Evolutionary conservation across 2,888 invertebrate genomes (phyloP).

Genomic region (Phaonia tiefii): DNA sequence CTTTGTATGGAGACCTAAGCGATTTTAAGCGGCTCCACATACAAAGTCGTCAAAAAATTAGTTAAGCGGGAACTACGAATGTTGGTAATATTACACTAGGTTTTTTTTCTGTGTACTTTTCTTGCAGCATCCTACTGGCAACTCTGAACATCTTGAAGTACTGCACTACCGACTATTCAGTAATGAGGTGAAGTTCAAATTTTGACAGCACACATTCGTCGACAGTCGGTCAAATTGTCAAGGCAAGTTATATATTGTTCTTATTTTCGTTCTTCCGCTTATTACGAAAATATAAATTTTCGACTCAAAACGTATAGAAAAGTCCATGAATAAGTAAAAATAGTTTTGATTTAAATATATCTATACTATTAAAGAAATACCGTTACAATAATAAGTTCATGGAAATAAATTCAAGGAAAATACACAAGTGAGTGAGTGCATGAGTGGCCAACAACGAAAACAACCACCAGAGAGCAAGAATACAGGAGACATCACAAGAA

Average conservation of each 20-base stretch:
- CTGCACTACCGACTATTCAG: too few relatives aligned
- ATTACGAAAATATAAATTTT: conserved; percentile 19
- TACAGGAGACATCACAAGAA: conserved; percentile 17
- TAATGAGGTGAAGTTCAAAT: too few relatives aligned
- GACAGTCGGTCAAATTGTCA: conserved; percentile 31
- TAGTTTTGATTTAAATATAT: conserved; percentile 37
- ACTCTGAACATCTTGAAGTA: too few relatives aligned
- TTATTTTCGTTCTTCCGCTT: conserved; percentile 47
- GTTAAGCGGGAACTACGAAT: too few relatives aligned
- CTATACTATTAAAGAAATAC: conserved; percentile 23
- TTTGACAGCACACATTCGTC: conserved; percentile 3
- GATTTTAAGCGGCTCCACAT: too few relatives aligned
- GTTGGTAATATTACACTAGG: too few relatives aligned
- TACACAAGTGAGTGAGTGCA: conserved; percentile 12
- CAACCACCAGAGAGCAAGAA: not conserved
- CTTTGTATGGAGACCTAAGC: too few relatives aligned
- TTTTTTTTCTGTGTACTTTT: too few relatives aligned
- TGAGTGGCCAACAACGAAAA: too few relatives aligned
- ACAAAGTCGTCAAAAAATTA: too few relatives aligned
- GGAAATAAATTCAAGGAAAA: conserved; percentile 9
- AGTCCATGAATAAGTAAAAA: conserved; percentile 46
- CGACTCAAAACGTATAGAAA: conserved; percentile 39
- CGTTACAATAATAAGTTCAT: conserved; percentile 1
- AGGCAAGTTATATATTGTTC: conserved; percentile 20
- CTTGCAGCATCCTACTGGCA: too few relatives aligned